These are phyloP conservation scores for Lithophane ornitopus DNA, from an alignment of 2,888 invertebrate genomes.

Conservation along the genomic window DNA sequence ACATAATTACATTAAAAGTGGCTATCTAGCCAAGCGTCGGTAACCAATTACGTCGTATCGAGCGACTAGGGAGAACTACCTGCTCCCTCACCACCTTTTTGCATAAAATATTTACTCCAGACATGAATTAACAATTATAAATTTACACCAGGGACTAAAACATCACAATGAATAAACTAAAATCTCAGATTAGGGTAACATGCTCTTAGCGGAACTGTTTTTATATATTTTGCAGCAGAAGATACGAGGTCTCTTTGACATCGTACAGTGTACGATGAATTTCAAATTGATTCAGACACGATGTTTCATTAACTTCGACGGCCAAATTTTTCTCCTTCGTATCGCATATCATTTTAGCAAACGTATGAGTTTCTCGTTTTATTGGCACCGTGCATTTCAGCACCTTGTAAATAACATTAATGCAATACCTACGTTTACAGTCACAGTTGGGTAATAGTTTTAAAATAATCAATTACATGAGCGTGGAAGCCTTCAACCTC, in stretches of 20 bases:
- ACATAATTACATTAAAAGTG: slow-evolving; percentile 61
- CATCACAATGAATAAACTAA: slow-evolving; percentile 73
- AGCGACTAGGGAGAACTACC: slow-evolving; percentile 43
- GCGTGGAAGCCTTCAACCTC: slow-evolving; percentile 25
- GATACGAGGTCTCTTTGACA: slow-evolving; percentile 5
- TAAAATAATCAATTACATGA: slow-evolving; percentile 40
- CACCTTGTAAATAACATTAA: slow-evolving; percentile 6
- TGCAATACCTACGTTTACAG: background rate
- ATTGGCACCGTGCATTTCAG: slow-evolving; percentile 1
- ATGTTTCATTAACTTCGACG: slow-evolving; percentile 19
- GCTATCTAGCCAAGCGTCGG: slow-evolving; percentile 55
- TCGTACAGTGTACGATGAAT: background rate
- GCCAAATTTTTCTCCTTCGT: slow-evolving; percentile 19
- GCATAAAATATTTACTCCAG: slow-evolving; percentile 62
- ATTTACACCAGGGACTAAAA: slow-evolving; percentile 71
- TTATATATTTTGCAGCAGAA: background rate
- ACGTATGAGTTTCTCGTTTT: slow-evolving; percentile 14
- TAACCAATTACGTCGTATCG: slow-evolving; percentile 59
- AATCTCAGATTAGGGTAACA: slow-evolving; percentile 77
- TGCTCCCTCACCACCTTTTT: slow-evolving; percentile 47
- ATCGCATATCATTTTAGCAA: slow-evolving; percentile 8
- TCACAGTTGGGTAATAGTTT: slow-evolving; percentile 17
- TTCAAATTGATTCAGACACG: slow-evolving; percentile 6
- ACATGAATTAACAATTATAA: slow-evolving; percentile 68
- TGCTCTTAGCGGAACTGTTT: slow-evolving; percentile 52